Evolutionary conservation across 2,113 vertebrate species (phyloP), one percentile per base, ranked within the genome.

Genomic region (Etheostoma spectabile): DNA sequence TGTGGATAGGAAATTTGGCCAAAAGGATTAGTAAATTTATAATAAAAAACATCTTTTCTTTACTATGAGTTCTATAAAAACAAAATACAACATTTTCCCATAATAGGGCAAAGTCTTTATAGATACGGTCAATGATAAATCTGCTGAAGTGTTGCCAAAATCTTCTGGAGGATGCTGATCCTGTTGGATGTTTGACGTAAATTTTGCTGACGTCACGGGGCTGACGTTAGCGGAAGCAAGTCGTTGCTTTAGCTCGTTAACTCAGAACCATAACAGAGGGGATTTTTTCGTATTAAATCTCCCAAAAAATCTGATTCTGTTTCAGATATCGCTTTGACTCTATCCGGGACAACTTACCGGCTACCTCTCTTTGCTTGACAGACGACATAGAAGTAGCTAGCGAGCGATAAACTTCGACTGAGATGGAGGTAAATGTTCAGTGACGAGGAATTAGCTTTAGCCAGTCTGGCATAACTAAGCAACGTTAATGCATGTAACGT

Each of bases 381-480:
- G 57, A 60, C 42, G 74, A 79, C 61, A 27, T 66, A 55, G 67
- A 79, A 75, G 62, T 0, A 60, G 22, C 13, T 62, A 38, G 38
- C 38, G 38, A 38, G 27, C 27, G 27, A 27, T 38, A n/a, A 88
- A 83, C 53, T 62, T 14, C 57, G 77, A 55, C 59, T 14, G 55
- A 88, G 56, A 95, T 95, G 94, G 94, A 95, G 93, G 94, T 95
- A 92, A 93, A 85, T 59, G 65, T 69, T 80, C 13, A 65, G 38
- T 48, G 69, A 88, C 63, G 33, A 64, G 42, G 35, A 38, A 14
- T 87, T 91, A 90, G 92, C 91, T 66, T 90, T 77, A 89, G 90
- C 90, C 35, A n/a, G n/a, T 10, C 46, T 59, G 49, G 8, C 21
- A 45, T 21, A 73, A 72, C 22, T 42, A 33, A 15, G 6, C 21